Percentiles rank a stretch among this genome's conserved stretches.
These are phyloP conservation scores for Gorsachius magnificus DNA, from an alignment of 2,797 vertebrate species.

Conservation along the genomic window DNA sequence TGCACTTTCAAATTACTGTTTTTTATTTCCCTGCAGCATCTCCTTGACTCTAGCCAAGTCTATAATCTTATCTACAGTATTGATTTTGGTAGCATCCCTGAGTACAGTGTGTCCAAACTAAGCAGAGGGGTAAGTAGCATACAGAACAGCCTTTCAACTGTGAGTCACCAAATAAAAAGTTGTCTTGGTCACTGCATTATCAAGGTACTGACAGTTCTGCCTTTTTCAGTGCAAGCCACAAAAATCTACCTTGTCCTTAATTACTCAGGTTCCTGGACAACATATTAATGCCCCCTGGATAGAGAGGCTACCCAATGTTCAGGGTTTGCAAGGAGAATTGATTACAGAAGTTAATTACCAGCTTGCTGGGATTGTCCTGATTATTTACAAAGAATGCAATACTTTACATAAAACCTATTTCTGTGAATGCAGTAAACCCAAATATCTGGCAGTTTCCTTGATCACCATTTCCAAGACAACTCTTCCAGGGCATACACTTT, in stretches of 20 bases:
- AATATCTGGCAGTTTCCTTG: not conserved
- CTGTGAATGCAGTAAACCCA: not conserved
- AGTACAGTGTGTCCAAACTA: conserved; percentile 26
- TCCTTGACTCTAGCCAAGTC: not conserved
- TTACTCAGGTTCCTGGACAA: not conserved
- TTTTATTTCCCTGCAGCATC: not conserved
- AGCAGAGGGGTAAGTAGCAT: not conserved
- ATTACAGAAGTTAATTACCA: not conserved
- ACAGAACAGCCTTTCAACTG: not conserved
- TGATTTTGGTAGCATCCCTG: conserved; percentile 10
- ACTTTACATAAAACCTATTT: not conserved
- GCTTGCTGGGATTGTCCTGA: not conserved
- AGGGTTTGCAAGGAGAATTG: not conserved
- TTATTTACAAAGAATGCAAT: not conserved
- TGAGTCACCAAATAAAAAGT: not conserved
- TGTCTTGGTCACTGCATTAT: not conserved
- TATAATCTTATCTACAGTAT: not conserved
- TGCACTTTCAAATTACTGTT: not conserved
- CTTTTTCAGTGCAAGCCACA: not conserved
- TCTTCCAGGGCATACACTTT: not conserved
- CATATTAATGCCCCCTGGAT: not conserved
- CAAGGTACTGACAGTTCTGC: not conserved
- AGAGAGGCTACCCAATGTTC: not conserved
- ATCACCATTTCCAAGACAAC: not conserved
- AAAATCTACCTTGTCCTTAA: not conserved